Evolutionary conservation across 1,140 invertebrate genomes (phyloP).

Genomic region (Neocloeon triangulifer): DNA sequence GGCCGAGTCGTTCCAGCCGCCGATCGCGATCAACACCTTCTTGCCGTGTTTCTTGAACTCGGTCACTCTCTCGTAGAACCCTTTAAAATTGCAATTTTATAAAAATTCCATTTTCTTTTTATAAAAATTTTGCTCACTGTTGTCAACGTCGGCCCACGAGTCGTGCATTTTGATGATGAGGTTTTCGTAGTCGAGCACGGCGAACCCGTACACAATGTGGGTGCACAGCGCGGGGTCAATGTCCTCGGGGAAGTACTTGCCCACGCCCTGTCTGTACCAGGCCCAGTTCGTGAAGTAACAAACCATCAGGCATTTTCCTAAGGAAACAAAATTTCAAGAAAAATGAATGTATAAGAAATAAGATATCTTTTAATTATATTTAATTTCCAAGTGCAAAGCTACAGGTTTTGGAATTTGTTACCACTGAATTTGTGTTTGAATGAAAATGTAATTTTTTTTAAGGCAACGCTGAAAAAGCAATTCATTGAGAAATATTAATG

Average conservation of each 20-base stretch:
- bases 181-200: conserved; percentile 54
- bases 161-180: conserved; percentile 62
- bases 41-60: conserved; percentile 53
- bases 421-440: no score
- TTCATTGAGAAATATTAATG: no score
- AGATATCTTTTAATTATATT: no score
- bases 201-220: conserved; percentile 81
- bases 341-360: neutral
- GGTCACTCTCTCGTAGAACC: conserved; percentile 61
- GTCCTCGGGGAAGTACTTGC: conserved; percentile 60
- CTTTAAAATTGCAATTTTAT: conserved; percentile 17
- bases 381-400: no score
- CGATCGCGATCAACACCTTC: conserved; percentile 61
- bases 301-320: conserved; percentile 29
- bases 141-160: conserved; percentile 72
- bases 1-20: conserved; percentile 76
- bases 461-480: no score
- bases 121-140: conserved; percentile 28
- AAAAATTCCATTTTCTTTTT: conserved; percentile 9
- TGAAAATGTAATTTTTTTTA: no score
- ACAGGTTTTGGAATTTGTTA: no score
- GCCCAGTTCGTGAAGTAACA: conserved; percentile 92
- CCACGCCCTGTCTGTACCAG: conserved; percentile 63
- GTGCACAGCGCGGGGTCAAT: conserved; percentile 73
- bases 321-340: conserved; percentile 1